phyloP scores from a whole-genome alignment of 1,140 invertebrate species.

The Harlomillsia oculata region DNA sequence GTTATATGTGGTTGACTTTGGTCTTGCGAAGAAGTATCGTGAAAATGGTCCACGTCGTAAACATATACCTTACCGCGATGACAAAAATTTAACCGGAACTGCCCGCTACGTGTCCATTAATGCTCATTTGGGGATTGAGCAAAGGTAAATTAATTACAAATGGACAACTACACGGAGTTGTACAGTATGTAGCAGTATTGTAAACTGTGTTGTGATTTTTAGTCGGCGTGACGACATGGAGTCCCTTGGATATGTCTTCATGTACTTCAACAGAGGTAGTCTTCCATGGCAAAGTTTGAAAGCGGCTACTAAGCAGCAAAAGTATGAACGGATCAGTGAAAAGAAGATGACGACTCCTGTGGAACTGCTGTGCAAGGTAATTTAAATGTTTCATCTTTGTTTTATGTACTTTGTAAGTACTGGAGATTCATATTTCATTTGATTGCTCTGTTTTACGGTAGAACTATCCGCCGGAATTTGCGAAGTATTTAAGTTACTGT shows the following conservation, averaged over 20 bases:
- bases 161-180: no score
- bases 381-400: no score
- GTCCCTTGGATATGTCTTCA: constrained; percentile 87
- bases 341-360: constrained; percentile 96
- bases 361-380: constrained; percentile 82
- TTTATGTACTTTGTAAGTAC: no score
- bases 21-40: constrained; percentile 89
- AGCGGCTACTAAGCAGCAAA: constrained; percentile 90
- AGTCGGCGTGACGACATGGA: constrained; percentile 90
- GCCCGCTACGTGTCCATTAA: constrained; percentile 95
- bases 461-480: constrained; percentile 91
- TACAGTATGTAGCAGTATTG: no score
- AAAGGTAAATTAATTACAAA: no score
- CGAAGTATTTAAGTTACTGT: constrained; percentile 85
- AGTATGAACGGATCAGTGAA: constrained; percentile 94
- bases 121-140: constrained; percentile 86
- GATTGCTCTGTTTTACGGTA: no score
- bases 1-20: no score
- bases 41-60: constrained; percentile 69
- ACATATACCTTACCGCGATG: constrained; percentile 91
- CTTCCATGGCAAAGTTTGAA: constrained; percentile 77
- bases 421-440: no score
- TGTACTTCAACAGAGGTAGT: constrained; percentile 89
- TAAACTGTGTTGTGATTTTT: not conserved
- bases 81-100: constrained; percentile 93